Conservation (phyloP, 2,888 invertebrate genomes). For the Athripsodes cinereus region DNA sequence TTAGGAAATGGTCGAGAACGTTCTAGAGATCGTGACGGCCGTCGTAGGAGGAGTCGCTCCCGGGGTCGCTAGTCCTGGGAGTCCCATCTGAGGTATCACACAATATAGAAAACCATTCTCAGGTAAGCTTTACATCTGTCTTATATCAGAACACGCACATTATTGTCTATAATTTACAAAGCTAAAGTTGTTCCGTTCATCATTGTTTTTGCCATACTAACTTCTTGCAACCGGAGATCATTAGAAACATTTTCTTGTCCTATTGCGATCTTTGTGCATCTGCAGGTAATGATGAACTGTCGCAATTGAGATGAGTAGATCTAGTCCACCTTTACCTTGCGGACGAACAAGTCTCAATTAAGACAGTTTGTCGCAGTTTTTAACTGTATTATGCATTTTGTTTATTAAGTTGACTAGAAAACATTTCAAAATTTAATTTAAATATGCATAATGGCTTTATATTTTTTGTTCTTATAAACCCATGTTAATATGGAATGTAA, state of each 20-base stretch:
- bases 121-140: conserved; percentile 39
- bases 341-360: not conserved
- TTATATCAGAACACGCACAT: too few relatives aligned
- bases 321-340: not conserved
- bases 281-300: not conserved
- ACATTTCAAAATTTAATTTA: not conserved
- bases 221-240: too few relatives aligned
- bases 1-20: conserved; percentile 36
- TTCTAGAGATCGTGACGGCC: conserved; percentile 34
- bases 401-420: not conserved
- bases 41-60: conserved; percentile 23
- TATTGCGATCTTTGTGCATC: not conserved
- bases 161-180: too few relatives aligned
- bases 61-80: conserved; percentile 24
- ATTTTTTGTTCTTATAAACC: too few relatives aligned
- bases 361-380: not conserved
- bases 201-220: too few relatives aligned
- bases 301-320: not conserved
- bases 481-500: too few relatives aligned
- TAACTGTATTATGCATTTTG: not conserved
- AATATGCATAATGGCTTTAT: too few relatives aligned
- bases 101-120: conserved; percentile 33
- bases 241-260: not conserved
- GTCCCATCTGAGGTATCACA: conserved; percentile 50
- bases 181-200: too few relatives aligned